A percentile compares a stretch with the other conserved stretches of the same genome.
These are phyloP conservation scores for Drosophila mojavensis DNA, from an alignment of 1,140 invertebrate genomes.

Conservation along the genomic window DNA sequence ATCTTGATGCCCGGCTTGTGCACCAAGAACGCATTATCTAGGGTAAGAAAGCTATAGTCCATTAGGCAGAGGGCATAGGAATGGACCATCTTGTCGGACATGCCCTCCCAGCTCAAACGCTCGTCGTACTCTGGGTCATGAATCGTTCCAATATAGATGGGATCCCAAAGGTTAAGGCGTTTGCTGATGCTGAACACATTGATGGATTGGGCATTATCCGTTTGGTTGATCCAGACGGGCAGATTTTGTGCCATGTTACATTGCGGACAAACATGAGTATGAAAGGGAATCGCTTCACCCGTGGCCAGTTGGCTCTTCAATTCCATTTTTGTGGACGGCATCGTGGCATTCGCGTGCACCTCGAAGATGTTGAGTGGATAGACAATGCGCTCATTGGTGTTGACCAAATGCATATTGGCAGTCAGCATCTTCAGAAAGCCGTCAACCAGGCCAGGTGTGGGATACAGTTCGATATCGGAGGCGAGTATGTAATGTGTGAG, in stretches of 20 bases:
- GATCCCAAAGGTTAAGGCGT: conserved; percentile 92
- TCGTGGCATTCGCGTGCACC: conserved; percentile 56
- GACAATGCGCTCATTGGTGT: conserved; percentile 77
- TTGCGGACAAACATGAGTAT: conserved; percentile 92
- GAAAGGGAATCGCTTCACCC: conserved; percentile 92
- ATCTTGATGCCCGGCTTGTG: conserved; percentile 94
- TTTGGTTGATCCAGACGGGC: conserved; percentile 90
- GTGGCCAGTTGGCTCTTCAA: conserved; percentile 89
- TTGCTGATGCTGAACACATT: conserved; percentile 92
- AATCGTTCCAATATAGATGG: conserved; percentile 93
- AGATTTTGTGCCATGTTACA: conserved; percentile 94
- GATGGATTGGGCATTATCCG: conserved; percentile 86
- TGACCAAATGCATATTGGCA: conserved; percentile 41
- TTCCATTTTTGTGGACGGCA: conserved; percentile 89
- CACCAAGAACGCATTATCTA: conserved; percentile 94
- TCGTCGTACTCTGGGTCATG: conserved; percentile 94
- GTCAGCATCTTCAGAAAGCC: conserved; percentile 92
- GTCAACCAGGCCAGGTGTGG: conserved; percentile 89
- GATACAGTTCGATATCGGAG: conserved; percentile 94
- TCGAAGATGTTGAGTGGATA: conserved; percentile 74
- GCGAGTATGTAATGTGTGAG: conserved; percentile 92
- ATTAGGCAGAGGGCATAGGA: conserved; percentile 93
- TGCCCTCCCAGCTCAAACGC: conserved; percentile 93
- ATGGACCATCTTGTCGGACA: conserved; percentile 96
- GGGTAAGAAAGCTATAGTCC: conserved; percentile 94